phyloP scores from a whole-genome alignment of 1,140 invertebrate genomes.

The Euglossa dilemma region DNA sequence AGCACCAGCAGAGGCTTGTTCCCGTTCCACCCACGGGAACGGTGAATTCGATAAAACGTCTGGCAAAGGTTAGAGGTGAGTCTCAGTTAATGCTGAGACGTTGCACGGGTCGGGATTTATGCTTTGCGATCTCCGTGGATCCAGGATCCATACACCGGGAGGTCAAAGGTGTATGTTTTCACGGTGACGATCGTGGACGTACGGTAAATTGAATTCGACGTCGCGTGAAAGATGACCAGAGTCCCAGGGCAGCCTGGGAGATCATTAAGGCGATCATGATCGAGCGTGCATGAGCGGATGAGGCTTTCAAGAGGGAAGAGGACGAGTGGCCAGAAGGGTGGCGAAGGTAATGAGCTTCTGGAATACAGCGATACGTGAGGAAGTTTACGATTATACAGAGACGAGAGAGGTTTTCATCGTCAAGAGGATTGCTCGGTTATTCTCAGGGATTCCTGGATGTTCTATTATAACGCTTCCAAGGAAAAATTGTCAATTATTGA shows the following conservation, averaged over 20 bases:
- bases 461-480: background rate
- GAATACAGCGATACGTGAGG: background rate
- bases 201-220: conserved; percentile 28
- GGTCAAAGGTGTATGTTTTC: too few relatives aligned
- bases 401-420: background rate
- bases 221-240: background rate
- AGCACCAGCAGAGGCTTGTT: background rate
- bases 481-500: too few relatives aligned
- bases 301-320: too few relatives aligned
- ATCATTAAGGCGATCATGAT: conserved; percentile 17
- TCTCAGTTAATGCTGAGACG: background rate
- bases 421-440: background rate
- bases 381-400: background rate
- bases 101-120: conserved; percentile 10
- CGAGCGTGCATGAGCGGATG: too few relatives aligned
- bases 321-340: background rate
- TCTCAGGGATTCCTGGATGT: background rate
- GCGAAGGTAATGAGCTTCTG: background rate
- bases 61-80: conserved; percentile 38
- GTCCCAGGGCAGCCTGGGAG: background rate
- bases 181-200: background rate
- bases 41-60: conserved; percentile 37
- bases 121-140: background rate
- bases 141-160: background rate
- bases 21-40: background rate